A percentile compares a stretch with the other conserved stretches of the same genome.
Evolutionary conservation across 2,797 vertebrate genomes (phyloP).

Genomic region (Sebastes taczanowskii): DNA sequence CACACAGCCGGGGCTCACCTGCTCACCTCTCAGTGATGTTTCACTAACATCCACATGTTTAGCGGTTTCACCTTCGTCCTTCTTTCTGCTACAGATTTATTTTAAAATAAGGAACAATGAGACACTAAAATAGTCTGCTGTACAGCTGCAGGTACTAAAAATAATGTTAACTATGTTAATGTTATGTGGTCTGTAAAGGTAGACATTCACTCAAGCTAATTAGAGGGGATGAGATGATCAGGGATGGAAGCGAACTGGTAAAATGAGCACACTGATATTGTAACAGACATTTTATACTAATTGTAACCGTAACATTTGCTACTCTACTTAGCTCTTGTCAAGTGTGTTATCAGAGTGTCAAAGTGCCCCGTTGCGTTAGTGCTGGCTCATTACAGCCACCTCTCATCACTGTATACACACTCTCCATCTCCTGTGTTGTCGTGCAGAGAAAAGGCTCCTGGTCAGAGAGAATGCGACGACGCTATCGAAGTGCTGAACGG

Average conservation of each 20-base stretch:
- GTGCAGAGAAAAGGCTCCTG: slow-evolving; percentile 95
- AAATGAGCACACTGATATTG: neutral
- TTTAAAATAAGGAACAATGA: too few relatives aligned
- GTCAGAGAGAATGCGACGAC: slow-evolving; percentile 95
- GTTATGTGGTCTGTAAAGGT: too few relatives aligned
- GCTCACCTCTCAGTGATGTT: neutral
- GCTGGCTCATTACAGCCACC: neutral
- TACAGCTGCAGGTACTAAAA: too few relatives aligned
- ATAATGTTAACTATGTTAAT: too few relatives aligned
- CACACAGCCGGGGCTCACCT: neutral
- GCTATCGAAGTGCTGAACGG: slow-evolving; percentile 93
- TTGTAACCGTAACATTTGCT: neutral
- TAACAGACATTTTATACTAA: neutral
- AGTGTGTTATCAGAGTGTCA: neutral
- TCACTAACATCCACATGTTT: neutral
- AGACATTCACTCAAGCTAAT: too few relatives aligned
- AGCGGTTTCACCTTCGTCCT: neutral
- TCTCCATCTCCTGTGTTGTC: neutral
- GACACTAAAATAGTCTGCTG: rapidly evolving
- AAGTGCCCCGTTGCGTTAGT: neutral
- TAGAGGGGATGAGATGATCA: too few relatives aligned
- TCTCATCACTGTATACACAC: neutral
- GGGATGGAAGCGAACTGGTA: too few relatives aligned
- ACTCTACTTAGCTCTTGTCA: neutral
- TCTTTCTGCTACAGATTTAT: too few relatives aligned